Base-by-base conservation (phyloP, 2,113 vertebrate genomes). In the Urocynchramus pylzowi region DNA sequence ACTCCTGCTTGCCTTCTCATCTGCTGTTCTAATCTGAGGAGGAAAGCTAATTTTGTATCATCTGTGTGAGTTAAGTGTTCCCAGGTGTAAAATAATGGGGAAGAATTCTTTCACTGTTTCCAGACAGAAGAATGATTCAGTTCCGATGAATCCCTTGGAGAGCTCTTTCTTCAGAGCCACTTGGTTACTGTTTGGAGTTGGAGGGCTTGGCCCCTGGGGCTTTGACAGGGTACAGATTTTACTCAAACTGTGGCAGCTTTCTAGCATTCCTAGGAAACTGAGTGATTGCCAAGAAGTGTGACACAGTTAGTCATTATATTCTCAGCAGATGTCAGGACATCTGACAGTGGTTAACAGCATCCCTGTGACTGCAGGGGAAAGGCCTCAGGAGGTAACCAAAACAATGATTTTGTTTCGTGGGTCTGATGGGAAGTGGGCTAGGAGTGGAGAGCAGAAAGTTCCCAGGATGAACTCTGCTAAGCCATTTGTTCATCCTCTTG, bases 41-140 rank as follows among this genome's bases (percentile, higher is more conserved):
- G 53, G 13, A 87, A 84, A 84, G 39, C 47, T 89, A 19, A n/a
- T 77, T 88, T 76, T 70, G 2, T 44, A 31, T 83, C 68, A 41
- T 27, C 53, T 89, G 28, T 56, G 30, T 30, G 42, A 68, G 20
- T 68, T 81, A 89, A 87, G 24, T 76, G 81, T 69, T 96, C 91
- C 88, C 67, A 87, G 87, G 87, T 94, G 75, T 80, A 77, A 84
- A 88, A 64, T 67, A 84, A 37, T 10, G 20, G 30, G 33, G 67
- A 89, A 90, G 67, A 63, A 87, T 85, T 96, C 75, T 63, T 39
- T 28, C 59, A 13, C n/a, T 92, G 56, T 93, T 94, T 77, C 75
- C 76, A 88, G 82, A 73, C 59, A 21, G 27, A 54, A 37, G 60
- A 52, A 75, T 84, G 78, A 93, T 67, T 96, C 90, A 85, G 35